Percentiles rank a stretch among this genome's conserved stretches.
These are phyloP conservation scores for Acleris emargana DNA, from an alignment of 2,888 invertebrate species.

Conservation along the genomic window DNA sequence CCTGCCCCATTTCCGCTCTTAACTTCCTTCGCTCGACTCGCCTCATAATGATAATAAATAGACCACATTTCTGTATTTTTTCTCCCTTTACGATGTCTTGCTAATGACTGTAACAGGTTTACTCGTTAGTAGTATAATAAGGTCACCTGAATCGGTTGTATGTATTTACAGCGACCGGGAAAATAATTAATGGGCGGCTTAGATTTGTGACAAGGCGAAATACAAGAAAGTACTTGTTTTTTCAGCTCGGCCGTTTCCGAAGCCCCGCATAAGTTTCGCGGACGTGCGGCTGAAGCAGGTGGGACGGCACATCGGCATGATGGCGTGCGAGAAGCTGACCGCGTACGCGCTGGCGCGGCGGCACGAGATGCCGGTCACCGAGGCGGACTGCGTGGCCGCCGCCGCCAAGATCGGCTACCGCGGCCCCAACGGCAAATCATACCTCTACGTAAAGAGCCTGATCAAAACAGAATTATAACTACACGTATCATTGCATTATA, in stretches of 20 bases:
- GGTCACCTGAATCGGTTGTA: constrained; percentile 4
- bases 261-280: constrained; percentile 59
- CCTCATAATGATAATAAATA: constrained; percentile 76
- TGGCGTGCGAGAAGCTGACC: constrained; percentile 69
- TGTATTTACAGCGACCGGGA: constrained; percentile 19
- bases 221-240: constrained; percentile 39
- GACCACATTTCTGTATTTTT: constrained; percentile 66
- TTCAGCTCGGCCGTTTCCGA: constrained; percentile 61
- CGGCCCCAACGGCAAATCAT: constrained; percentile 56
- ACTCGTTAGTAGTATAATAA: constrained; percentile 46
- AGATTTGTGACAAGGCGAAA: constrained; percentile 12
- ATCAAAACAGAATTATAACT: constrained; percentile 46
- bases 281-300: constrained; percentile 66
- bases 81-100: constrained; percentile 59
- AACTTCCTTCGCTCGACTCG: constrained; percentile 71
- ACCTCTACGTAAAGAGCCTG: constrained; percentile 51
- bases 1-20: constrained; percentile 73
- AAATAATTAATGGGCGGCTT: constrained; percentile 25
- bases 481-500: not conserved
- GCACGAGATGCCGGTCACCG: constrained; percentile 58
- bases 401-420: constrained; percentile 54
- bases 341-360: constrained; percentile 59
- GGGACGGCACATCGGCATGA: constrained; percentile 62
- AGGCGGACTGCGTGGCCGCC: constrained; percentile 53
- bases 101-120: constrained; percentile 67